phyloP scores from a whole-genome alignment of 2,888 invertebrate genomes.

The Noctua comes region DNA sequence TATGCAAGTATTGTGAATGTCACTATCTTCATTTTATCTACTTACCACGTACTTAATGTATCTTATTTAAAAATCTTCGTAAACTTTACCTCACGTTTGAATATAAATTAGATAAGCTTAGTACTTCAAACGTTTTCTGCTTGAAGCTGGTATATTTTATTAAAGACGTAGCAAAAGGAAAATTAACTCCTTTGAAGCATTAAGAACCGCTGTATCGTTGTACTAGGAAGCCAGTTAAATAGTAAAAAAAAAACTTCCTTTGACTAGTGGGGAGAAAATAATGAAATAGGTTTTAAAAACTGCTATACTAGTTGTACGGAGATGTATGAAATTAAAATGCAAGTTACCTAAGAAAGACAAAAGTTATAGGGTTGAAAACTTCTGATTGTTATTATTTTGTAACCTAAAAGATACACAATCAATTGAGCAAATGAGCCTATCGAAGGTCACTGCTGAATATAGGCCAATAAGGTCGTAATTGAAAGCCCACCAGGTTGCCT shows the following conservation, averaged over 20 bases:
- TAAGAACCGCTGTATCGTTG: slow-evolving; percentile 36
- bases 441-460: neutral
- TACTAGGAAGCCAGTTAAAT: slow-evolving; percentile 27
- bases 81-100: neutral
- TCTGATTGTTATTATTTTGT: neutral
- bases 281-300: slow-evolving; percentile 8
- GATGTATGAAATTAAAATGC: neutral
- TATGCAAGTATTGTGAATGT: no score
- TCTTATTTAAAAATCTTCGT: slow-evolving; percentile 1
- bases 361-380: neutral
- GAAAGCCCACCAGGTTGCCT: neutral
- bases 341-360: neutral
- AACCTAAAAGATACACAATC: neutral
- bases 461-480: neutral
- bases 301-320: neutral
- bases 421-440: fast-evolving
- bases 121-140: slow-evolving; percentile 14
- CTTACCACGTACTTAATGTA: neutral
- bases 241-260: slow-evolving; percentile 38
- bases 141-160: slow-evolving; percentile 41
- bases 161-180: slow-evolving; percentile 34
- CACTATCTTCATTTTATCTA: neutral
- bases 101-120: slow-evolving; percentile 17
- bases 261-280: slow-evolving; percentile 35
- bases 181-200: slow-evolving; percentile 52